Conservation (phyloP, 2,888 invertebrate species). For the Caenorhabditis wallacei region DNA sequence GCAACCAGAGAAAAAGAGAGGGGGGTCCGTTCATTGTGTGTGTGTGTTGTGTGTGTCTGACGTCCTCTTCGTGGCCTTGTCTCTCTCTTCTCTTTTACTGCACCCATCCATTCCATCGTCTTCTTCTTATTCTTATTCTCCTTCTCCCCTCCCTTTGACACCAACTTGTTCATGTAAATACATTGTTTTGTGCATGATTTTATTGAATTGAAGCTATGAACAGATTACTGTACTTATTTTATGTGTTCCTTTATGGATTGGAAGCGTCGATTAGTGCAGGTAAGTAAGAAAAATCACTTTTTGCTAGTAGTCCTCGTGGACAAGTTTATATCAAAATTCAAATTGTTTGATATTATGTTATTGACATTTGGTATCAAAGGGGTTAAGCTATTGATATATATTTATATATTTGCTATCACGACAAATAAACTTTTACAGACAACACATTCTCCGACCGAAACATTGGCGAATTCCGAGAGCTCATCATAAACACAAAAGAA, state of each 20-base stretch:
- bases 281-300: neutral
- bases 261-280: conserved; percentile 21
- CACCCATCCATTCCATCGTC: neutral
- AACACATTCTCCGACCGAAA: conserved; percentile 78
- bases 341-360: too few relatives aligned
- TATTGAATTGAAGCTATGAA: neutral
- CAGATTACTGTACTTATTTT: neutral
- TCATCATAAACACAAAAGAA: conserved; percentile 79
- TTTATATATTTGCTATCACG: too few relatives aligned
- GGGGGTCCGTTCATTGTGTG: neutral
- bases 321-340: too few relatives aligned
- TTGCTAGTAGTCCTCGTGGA: neutral
- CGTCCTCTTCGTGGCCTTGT: neutral
- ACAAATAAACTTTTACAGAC: conserved; percentile 70
- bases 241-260: neutral
- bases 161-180: conserved; percentile 3
- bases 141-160: conserved; percentile 1
- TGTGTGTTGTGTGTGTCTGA: conserved; percentile 5
- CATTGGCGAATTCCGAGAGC: conserved; percentile 77
- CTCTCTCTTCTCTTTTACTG: too few relatives aligned
- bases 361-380: conserved; percentile 15
- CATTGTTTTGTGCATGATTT: neutral
- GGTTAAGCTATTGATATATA: neutral
- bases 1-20: neutral
- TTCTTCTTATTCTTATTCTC: conserved; percentile 3